A percentile compares a stretch with the other conserved stretches of the same genome.
Conservation (phyloP, 2,113 vertebrate species). For the Casuarius casuarius region DNA sequence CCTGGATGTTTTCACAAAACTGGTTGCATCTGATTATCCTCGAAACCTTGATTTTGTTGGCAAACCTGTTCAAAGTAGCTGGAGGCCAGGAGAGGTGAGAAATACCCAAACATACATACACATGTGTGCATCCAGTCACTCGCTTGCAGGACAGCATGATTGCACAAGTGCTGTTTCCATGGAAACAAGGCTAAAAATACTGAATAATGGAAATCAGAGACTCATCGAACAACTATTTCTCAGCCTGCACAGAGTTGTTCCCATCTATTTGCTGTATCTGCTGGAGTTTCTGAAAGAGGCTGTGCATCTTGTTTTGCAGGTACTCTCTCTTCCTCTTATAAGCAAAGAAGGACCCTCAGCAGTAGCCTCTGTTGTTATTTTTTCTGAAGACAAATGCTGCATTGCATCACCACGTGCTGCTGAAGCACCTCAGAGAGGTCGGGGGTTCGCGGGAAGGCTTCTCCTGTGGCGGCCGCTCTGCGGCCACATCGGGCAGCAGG, state of each 20-base stretch:
- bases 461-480: not conserved
- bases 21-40: not conserved
- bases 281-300: not conserved
- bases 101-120: not conserved
- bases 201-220: slow-evolving; percentile 46
- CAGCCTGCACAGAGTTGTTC: slow-evolving; percentile 18
- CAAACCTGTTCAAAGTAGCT: not conserved
- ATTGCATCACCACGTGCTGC: slow-evolving; percentile 16
- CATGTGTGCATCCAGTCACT: not conserved
- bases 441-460: not conserved
- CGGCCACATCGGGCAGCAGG: rapidly evolving
- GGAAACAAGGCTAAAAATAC: slow-evolving; percentile 63
- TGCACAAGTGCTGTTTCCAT: slow-evolving; percentile 39
- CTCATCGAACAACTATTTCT: slow-evolving; percentile 20
- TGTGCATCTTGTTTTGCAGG: not conserved
- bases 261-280: not conserved
- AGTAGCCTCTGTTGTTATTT: not conserved
- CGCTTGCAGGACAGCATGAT: slow-evolving; percentile 13
- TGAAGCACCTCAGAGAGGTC: not conserved
- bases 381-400: slow-evolving; percentile 29
- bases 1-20: not conserved
- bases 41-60: not conserved
- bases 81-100: not conserved
- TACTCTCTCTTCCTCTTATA: not conserved
- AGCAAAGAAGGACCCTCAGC: not conserved